Conservation (phyloP, 1,140 invertebrate genomes). For the Trachymyrmex cornetzi region DNA sequence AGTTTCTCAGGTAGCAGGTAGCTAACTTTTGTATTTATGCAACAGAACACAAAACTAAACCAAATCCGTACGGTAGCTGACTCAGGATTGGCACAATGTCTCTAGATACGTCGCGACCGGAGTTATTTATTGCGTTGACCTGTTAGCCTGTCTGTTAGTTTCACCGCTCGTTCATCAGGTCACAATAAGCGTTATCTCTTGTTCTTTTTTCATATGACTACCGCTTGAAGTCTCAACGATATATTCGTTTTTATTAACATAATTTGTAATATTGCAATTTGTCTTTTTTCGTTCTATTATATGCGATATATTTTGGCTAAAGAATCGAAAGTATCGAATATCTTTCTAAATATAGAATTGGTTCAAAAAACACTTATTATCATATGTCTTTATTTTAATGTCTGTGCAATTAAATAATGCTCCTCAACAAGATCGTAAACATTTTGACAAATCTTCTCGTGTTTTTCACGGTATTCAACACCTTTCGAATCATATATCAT, state of each 20-base stretch:
- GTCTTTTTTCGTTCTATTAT: not conserved
- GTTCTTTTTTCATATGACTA: conserved; percentile 52
- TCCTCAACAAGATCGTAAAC: not conserved
- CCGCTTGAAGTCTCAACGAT: conserved; percentile 38
- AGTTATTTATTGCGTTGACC: conserved; percentile 86
- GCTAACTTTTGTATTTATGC: conserved; percentile 80
- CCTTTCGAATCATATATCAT: not conserved
- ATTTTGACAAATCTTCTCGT: conserved; percentile 24
- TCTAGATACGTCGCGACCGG: conserved; percentile 78
- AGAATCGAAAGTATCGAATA: not conserved
- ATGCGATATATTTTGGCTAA: not conserved
- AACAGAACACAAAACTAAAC: conserved; percentile 82
- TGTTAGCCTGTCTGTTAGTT: conserved; percentile 81
- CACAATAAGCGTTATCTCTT: conserved; percentile 81
- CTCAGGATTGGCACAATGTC: conserved; percentile 81
- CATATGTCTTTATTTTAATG: not conserved
- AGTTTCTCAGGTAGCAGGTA: conserved; percentile 74
- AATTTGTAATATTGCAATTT: conserved; percentile 45
- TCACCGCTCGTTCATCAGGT: conserved; percentile 79
- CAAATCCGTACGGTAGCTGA: conserved; percentile 79
- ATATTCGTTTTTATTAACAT: conserved; percentile 72
- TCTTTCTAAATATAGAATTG: conserved; percentile 3
- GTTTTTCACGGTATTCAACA: conserved; percentile 18
- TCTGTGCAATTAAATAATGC: conserved; percentile 9
- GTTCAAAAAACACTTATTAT: not conserved